A percentile compares a stretch with the other conserved stretches of the same genome.
These are phyloP conservation scores for Hirtodrosophila alboralis DNA, from an alignment of 2,888 invertebrate genomes.

Conservation along the genomic window DNA sequence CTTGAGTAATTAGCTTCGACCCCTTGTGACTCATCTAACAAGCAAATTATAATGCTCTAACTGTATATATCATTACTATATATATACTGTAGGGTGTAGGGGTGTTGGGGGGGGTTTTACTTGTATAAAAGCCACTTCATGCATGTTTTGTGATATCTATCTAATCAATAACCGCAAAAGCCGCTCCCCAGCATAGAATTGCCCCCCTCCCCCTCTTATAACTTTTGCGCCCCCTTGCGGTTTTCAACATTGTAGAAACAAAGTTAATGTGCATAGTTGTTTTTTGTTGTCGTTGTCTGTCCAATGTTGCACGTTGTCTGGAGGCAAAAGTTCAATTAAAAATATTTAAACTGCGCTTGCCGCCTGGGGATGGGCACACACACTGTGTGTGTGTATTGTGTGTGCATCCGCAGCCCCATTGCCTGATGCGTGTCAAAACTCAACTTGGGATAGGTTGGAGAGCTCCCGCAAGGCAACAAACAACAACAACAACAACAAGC, in stretches of 20 bases:
- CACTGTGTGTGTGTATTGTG: conserved; percentile 10
- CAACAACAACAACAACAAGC: too few species aligned
- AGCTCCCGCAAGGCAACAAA: conserved; percentile 73
- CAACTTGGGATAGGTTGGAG: conserved; percentile 83
- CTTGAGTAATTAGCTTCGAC: conserved; percentile 40
- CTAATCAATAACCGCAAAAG: conserved; percentile 74
- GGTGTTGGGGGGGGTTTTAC: background rate
- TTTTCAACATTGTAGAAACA: conserved; percentile 50
- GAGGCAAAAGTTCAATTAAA: conserved; percentile 82
- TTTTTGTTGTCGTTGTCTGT: conserved; percentile 26
- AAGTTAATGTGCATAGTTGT: conserved; percentile 40
- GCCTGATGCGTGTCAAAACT: conserved; percentile 81
- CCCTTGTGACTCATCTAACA: conserved; percentile 33
- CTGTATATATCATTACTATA: conserved; percentile 37
- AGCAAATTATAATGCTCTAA: conserved; percentile 49
- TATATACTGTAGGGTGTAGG: conserved; percentile 5
- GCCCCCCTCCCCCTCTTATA: background rate
- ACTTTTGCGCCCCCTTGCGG: conserved; percentile 46
- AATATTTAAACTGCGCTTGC: conserved; percentile 69
- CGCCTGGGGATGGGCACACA: conserved; percentile 39
- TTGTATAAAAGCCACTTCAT: conserved; percentile 16
- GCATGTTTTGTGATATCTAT: conserved; percentile 53
- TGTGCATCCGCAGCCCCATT: conserved; percentile 36
- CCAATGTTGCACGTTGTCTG: conserved; percentile 51
- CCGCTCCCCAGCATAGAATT: conserved; percentile 26